Percentiles rank a stretch among this genome's conserved stretches.
phyloP scores from a whole-genome alignment of 2,113 vertebrate genomes.

The Dipodomys stephensi region DNA sequence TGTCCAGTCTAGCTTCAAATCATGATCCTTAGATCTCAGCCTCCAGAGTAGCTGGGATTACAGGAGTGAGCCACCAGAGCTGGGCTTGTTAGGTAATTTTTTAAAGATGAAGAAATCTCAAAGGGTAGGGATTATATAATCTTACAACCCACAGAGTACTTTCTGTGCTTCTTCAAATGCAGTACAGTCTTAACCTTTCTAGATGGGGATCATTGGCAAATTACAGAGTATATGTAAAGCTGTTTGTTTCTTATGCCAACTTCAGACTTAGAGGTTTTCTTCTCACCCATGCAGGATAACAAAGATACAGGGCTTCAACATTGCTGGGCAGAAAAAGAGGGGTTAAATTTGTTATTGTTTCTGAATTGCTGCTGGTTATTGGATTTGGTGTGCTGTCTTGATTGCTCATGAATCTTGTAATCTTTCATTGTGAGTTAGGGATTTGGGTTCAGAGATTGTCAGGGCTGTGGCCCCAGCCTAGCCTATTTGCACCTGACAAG shows the following conservation, averaged over 20 bases:
- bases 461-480: no score
- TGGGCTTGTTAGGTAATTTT: not conserved
- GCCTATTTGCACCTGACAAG: no score
- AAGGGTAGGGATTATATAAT: not conserved
- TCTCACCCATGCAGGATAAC: not conserved
- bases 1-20: no score
- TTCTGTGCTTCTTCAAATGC: not conserved
- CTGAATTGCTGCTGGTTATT: no score
- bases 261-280: not conserved
- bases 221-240: not conserved
- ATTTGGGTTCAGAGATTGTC: no score
- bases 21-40: no score
- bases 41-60: no score
- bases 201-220: not conserved
- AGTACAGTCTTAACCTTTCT: not conserved
- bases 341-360: conserved; percentile 13
- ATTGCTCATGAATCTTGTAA: no score
- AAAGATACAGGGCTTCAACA: not conserved
- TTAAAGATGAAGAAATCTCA: conserved; percentile 2
- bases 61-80: no score
- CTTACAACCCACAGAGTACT: not conserved
- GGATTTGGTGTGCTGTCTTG: no score
- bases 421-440: no score
- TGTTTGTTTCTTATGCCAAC: not conserved
- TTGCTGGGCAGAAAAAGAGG: not conserved